phyloP scores from a whole-genome alignment of 2,113 vertebrate species.

The Carassius carassius region DNA sequence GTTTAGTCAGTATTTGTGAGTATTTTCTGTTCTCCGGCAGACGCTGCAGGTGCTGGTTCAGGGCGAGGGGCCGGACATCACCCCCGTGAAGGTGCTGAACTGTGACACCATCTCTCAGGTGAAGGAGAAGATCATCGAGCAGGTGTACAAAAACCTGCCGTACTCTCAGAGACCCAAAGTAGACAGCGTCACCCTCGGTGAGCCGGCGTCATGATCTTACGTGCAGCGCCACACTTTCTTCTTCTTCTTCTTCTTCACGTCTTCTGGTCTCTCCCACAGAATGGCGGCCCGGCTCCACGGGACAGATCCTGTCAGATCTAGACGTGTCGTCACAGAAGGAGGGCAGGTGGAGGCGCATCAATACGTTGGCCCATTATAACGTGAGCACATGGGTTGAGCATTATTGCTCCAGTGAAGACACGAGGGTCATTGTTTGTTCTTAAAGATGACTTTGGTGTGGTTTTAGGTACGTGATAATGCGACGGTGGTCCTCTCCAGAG shows the following conservation, averaged over 20 bases:
- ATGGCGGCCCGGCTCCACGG: conserved; percentile 96
- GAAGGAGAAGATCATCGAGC: conserved; percentile 97
- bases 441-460: neutral
- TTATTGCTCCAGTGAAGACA: too few relatives aligned
- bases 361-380: conserved; percentile 96
- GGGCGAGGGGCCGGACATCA: conserved; percentile 85
- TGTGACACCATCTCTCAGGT: conserved; percentile 97
- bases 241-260: neutral
- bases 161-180: conserved; percentile 92
- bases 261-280: conserved; percentile 72
- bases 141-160: conserved; percentile 90
- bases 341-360: conserved; percentile 92
- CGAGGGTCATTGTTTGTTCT: neutral
- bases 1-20: neutral
- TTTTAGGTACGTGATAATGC: conserved; percentile 92
- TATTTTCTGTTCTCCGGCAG: conserved; percentile 64
- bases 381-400: conserved; percentile 73
- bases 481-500: conserved; percentile 88
- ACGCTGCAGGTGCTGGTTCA: conserved; percentile 91
- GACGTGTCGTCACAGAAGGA: conserved; percentile 96
- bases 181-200: conserved; percentile 91
- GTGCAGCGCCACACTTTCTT: too few relatives aligned
- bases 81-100: conserved; percentile 92
- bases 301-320: conserved; percentile 95
- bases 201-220: neutral